Conservation (phyloP, 2,888 invertebrate species). For the Diogma glabrata region DNA sequence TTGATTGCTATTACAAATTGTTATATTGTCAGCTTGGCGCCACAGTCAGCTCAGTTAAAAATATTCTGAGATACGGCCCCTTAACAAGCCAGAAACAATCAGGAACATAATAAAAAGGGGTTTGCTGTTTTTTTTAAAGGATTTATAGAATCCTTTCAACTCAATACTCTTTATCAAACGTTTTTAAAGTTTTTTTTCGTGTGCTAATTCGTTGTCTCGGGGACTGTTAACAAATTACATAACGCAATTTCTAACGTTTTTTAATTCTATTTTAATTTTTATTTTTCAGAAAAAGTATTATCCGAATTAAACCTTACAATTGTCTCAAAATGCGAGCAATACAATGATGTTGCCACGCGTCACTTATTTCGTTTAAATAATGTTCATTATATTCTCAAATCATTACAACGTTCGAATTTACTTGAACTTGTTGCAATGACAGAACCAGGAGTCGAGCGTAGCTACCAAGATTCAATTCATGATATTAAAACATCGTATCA, state of each 20-base stretch:
- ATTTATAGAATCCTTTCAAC: too few relatives aligned
- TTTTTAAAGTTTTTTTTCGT: too few relatives aligned
- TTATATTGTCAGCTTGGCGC: too few relatives aligned
- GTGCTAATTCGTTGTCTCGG: conserved; percentile 11
- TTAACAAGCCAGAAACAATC: too few relatives aligned
- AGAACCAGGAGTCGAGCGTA: conserved; percentile 75
- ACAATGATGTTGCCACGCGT: conserved; percentile 73
- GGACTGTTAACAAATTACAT: conserved; percentile 8
- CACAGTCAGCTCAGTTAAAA: too few relatives aligned
- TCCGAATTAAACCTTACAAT: conserved; percentile 83
- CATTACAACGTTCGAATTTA: conserved; percentile 72
- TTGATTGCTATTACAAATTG: too few relatives aligned
- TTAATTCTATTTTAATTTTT: conserved; percentile 16
- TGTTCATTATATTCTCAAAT: conserved; percentile 87
- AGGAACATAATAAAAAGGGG: too few relatives aligned
- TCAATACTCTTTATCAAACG: too few relatives aligned
- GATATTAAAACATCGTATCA: conserved; percentile 54
- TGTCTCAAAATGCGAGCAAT: conserved; percentile 83
- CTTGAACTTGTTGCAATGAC: conserved; percentile 69
- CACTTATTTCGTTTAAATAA: conserved; percentile 90
- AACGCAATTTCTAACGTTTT: too few relatives aligned
- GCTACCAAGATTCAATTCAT: conserved; percentile 75
- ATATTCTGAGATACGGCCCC: too few relatives aligned
- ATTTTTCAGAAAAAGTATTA: conserved; percentile 64
- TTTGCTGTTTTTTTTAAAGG: too few relatives aligned